These are phyloP conservation scores for Esox niger DNA, from an alignment of 2,113 vertebrate species.

Conservation along the genomic window DNA sequence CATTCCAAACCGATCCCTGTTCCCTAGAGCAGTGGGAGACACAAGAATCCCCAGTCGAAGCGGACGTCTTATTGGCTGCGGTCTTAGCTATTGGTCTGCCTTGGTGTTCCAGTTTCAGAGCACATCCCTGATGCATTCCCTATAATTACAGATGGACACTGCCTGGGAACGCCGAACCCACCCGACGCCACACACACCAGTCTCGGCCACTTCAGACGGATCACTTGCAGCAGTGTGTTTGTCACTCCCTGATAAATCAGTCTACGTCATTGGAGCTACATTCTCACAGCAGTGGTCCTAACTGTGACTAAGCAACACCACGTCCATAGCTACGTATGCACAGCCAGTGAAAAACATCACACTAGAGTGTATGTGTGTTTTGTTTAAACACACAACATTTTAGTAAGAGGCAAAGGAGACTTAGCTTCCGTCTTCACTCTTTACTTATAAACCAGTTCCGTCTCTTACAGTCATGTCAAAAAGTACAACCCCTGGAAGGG, in stretches of 20 bases:
- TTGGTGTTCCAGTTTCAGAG: background rate
- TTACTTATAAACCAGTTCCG: too few relatives aligned
- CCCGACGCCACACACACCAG: background rate
- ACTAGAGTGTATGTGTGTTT: too few relatives aligned
- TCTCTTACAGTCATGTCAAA: too few relatives aligned
- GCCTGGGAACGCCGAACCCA: background rate
- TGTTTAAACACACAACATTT: too few relatives aligned
- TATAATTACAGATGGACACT: background rate
- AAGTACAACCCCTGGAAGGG: too few relatives aligned
- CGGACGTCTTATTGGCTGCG: background rate
- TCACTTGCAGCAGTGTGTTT: background rate
- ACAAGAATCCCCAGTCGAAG: background rate
- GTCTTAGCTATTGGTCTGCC: background rate
- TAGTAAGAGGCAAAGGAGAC: too few relatives aligned
- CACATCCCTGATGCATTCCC: background rate
- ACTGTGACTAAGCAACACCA: background rate
- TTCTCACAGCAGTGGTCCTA: background rate
- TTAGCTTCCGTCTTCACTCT: too few relatives aligned
- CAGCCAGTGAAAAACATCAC: too few relatives aligned
- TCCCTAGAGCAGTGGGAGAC: background rate
- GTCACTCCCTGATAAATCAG: background rate
- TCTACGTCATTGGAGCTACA: background rate
- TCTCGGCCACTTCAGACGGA: background rate
- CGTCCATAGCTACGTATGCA: slow-evolving; percentile 1
- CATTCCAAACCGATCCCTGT: background rate